phyloP scores from a whole-genome alignment of 2,888 invertebrate species.

The Spilarctia lutea region DNA sequence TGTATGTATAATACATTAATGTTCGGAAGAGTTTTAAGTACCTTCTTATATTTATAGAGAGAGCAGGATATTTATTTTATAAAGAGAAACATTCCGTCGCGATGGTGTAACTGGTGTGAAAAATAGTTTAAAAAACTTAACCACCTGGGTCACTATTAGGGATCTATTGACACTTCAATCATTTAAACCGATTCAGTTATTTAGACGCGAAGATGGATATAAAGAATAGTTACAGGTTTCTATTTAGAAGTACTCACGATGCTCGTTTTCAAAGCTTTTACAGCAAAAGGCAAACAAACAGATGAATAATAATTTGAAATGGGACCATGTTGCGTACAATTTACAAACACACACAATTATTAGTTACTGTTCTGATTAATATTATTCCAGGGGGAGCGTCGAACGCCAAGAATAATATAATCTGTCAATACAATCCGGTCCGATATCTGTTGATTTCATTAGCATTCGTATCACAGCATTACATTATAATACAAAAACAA shows the following conservation, averaged over 20 bases:
- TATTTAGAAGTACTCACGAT: no score
- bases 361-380: no score
- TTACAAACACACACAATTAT: no score
- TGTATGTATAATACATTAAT: slow-evolving; percentile 16
- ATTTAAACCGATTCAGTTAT: no score
- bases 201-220: no score
- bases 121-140: no score
- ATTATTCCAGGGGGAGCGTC: slow-evolving; percentile 14
- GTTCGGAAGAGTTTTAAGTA: slow-evolving; percentile 11
- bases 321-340: neutral
- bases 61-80: neutral
- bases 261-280: no score
- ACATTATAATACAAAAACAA: neutral
- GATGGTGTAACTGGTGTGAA: no score
- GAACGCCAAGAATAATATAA: slow-evolving; percentile 31
- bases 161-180: no score
- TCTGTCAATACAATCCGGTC: slow-evolving; percentile 16
- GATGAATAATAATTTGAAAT: neutral
- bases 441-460: slow-evolving; percentile 22
- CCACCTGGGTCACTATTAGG: no score
- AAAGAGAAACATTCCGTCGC: neutral
- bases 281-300: neutral
- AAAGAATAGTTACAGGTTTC: no score
- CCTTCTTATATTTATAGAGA: neutral
- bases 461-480: neutral